phyloP scores from a whole-genome alignment of 2,797 vertebrate species.

The Carapus acus region DNA sequence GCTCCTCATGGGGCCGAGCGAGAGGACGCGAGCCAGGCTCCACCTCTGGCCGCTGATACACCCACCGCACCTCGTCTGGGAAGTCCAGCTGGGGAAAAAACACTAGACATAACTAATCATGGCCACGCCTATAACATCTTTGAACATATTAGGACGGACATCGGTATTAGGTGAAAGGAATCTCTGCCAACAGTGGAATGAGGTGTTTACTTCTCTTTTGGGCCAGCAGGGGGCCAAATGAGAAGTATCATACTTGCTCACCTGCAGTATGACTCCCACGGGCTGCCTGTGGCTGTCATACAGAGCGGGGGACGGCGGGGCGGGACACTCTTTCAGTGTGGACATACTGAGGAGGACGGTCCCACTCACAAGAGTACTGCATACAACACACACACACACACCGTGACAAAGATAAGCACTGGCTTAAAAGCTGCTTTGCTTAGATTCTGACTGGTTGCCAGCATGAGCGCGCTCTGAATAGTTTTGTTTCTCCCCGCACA shows the following conservation, averaged over 20 bases:
- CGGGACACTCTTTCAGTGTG: constrained; percentile 24
- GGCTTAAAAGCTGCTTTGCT: too few species aligned
- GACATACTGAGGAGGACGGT: constrained; percentile 69
- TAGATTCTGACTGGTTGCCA: too few species aligned
- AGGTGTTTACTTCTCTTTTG: neutral
- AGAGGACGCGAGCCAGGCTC: constrained; percentile 33
- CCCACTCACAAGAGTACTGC: constrained; percentile 60
- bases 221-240: constrained; percentile 28
- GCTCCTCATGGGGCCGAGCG: constrained; percentile 53
- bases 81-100: constrained; percentile 60
- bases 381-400: constrained; percentile 4
- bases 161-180: too few species aligned
- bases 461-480: too few species aligned
- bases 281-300: constrained; percentile 63
- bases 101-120: too few species aligned
- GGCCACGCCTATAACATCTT: too few species aligned
- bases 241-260: too few species aligned
- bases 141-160: too few species aligned
- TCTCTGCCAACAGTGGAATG: neutral
- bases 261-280: constrained; percentile 65
- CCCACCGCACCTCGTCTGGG: constrained; percentile 51
- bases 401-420: neutral
- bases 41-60: constrained; percentile 56
- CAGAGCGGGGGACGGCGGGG: constrained; percentile 59
- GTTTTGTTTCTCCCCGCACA: too few species aligned